These are phyloP conservation scores for Remorina albescens DNA, from an alignment of 2,797 vertebrate genomes.

Conservation along the genomic window DNA sequence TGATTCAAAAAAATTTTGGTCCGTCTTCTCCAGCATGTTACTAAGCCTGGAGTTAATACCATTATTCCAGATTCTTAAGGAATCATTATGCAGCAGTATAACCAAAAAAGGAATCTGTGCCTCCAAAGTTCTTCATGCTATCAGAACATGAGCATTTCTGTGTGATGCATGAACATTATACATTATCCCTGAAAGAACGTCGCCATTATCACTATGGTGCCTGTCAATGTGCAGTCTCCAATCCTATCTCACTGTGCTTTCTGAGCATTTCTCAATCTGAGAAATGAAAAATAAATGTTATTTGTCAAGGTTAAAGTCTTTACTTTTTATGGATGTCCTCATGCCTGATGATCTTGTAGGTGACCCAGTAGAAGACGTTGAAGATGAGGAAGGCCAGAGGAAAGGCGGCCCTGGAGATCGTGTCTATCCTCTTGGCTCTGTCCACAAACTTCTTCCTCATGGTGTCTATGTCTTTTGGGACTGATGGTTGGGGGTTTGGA, in stretches of 20 bases:
- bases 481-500: slow-evolving; percentile 81
- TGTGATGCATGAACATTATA: slow-evolving; percentile 59
- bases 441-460: slow-evolving; percentile 98
- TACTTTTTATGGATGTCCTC: slow-evolving; percentile 93
- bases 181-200: slow-evolving; percentile 79
- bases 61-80: slow-evolving; percentile 39
- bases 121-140: slow-evolving; percentile 59
- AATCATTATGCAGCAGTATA: slow-evolving; percentile 67
- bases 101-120: slow-evolving; percentile 53
- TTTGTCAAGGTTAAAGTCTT: slow-evolving; percentile 51
- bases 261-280: slow-evolving; percentile 69
- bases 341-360: slow-evolving; percentile 98
- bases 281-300: slow-evolving; percentile 46
- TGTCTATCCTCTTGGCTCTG: slow-evolving; percentile 98
- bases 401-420: slow-evolving; percentile 96
- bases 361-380: slow-evolving; percentile 99
- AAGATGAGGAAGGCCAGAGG: slow-evolving; percentile 98
- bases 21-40: slow-evolving; percentile 81
- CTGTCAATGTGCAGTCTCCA: slow-evolving; percentile 44
- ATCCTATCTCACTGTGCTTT: slow-evolving; percentile 43
- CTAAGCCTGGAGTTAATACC: slow-evolving; percentile 78
- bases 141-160: slow-evolving; percentile 62
- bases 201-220: slow-evolving; percentile 28
- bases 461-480: slow-evolving; percentile 90
- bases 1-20: slow-evolving; percentile 88